Conservation (phyloP, 1,140 invertebrate genomes). For the Galleria mellonella region DNA sequence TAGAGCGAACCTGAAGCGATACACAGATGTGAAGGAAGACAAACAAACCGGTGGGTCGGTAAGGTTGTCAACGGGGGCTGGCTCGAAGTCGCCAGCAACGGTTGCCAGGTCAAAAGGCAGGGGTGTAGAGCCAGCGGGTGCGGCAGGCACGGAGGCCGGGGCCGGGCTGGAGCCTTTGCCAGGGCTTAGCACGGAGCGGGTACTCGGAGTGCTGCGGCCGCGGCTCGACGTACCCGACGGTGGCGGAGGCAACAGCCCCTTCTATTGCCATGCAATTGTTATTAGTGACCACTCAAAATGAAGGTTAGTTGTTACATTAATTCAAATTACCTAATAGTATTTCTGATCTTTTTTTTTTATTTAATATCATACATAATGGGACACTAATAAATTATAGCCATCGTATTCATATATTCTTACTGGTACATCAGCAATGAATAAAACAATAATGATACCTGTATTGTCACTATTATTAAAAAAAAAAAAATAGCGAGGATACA, state of each 20-base stretch:
- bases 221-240: slow-evolving; percentile 67
- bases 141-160: not conserved
- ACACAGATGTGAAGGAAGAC: not conserved
- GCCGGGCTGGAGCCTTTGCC: slow-evolving; percentile 53
- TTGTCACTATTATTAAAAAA: no score
- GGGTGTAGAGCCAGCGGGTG: slow-evolving; percentile 17
- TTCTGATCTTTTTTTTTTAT: no score
- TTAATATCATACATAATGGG: no score
- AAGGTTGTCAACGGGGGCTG: slow-evolving; percentile 37
- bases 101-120: slow-evolving; percentile 56
- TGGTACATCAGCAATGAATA: no score
- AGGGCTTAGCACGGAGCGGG: slow-evolving; percentile 60
- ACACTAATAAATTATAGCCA: no score
- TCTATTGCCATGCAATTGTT: slow-evolving; percentile 29
- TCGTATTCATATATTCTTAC: no score
- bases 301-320: no score
- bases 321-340: no score
- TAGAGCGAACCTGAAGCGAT: no score
- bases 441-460: no score
- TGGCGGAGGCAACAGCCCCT: slow-evolving; percentile 78
- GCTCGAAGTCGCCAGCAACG: slow-evolving; percentile 46
- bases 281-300: no score
- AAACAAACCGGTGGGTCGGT: slow-evolving; percentile 37
- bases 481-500: no score
- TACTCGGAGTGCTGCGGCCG: slow-evolving; percentile 34